These are phyloP conservation scores for Pristiophorus japonicus DNA, from an alignment of 2,113 vertebrate genomes.

Conservation along the genomic window DNA sequence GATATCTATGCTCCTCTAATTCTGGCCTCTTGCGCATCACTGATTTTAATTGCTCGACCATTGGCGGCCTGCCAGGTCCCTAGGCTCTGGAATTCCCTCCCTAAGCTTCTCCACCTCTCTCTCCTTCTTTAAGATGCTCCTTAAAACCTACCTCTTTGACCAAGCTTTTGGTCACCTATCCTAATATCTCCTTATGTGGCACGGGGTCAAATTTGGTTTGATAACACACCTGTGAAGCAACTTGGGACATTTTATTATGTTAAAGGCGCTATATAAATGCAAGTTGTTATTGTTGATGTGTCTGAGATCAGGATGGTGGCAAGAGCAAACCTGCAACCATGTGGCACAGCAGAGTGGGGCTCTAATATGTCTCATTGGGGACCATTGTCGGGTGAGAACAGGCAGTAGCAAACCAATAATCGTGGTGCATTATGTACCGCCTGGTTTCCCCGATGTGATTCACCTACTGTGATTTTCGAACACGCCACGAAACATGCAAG, in stretches of 20 bases:
- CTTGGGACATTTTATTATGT: not conserved
- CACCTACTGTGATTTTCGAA: not conserved
- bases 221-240: not conserved
- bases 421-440: not conserved
- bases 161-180: not conserved
- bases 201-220: not conserved
- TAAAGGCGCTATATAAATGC: not conserved
- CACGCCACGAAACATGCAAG: not conserved
- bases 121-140: not conserved
- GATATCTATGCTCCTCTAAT: not conserved
- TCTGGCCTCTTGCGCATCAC: not conserved
- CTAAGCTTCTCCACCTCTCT: not conserved
- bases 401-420: not conserved
- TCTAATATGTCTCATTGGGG: not conserved
- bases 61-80: not conserved
- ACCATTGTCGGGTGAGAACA: not conserved
- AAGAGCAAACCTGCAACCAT: not conserved
- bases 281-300: not conserved
- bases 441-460: not conserved
- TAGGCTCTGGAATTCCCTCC: not conserved
- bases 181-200: not conserved
- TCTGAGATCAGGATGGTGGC: not conserved
- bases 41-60: not conserved
- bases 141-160: not conserved
- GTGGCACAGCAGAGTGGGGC: not conserved